These are phyloP conservation scores for Cacoxenus indagator DNA, from an alignment of 2,888 invertebrate species.

Conservation along the genomic window DNA sequence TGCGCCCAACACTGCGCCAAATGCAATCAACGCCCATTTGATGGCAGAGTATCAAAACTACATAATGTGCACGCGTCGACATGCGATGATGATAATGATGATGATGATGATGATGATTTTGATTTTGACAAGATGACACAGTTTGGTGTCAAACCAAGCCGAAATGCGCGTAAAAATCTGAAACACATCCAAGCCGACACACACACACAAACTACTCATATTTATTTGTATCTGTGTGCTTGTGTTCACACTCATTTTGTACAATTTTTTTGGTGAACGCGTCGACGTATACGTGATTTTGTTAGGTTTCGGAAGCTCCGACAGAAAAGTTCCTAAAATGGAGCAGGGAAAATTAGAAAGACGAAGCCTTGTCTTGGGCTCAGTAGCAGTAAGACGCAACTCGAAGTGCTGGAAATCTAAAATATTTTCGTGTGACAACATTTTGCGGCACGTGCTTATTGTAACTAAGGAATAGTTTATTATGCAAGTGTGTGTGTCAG, in stretches of 20 bases:
- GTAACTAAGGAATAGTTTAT: slow-evolving; percentile 48
- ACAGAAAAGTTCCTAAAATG: slow-evolving; percentile 31
- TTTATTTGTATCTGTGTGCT: not conserved
- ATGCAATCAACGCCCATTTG: not conserved
- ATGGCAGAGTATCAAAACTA: not conserved
- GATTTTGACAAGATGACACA: slow-evolving; percentile 63
- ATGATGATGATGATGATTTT: slow-evolving; percentile 30
- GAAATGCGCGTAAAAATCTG: slow-evolving; percentile 32
- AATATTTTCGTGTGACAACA: not conserved
- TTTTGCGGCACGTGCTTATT: not conserved
- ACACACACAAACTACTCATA: slow-evolving; percentile 16
- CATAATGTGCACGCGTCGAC: not conserved
- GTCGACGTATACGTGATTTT: slow-evolving; percentile 60
- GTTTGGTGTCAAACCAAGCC: slow-evolving; percentile 56
- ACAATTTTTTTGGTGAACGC: slow-evolving; percentile 50
- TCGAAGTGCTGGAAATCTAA: not conserved
- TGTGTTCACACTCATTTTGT: slow-evolving; percentile 37
- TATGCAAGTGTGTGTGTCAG: slow-evolving; percentile 50
- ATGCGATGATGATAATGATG: no score
- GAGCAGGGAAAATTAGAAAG: not conserved
- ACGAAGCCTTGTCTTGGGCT: slow-evolving; percentile 27
- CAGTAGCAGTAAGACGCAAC: not conserved
- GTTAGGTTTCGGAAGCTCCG: slow-evolving; percentile 51
- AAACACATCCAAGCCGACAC: slow-evolving; percentile 7
- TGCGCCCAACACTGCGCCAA: not conserved